These are phyloP conservation scores for Cheilosia grossa DNA, from an alignment of 2,888 invertebrate genomes.

Conservation along the genomic window DNA sequence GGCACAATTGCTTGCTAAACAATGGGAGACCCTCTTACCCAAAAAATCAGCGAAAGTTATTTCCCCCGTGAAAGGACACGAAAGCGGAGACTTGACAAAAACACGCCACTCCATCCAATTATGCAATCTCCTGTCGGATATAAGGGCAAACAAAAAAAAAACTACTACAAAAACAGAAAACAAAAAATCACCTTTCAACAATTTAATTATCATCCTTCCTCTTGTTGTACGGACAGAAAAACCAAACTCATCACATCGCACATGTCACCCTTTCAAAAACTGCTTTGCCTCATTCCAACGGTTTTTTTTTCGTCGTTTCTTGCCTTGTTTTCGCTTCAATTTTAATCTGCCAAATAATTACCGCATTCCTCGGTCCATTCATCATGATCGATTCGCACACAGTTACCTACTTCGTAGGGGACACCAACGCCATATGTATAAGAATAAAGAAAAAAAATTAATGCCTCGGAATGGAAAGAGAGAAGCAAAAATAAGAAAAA, in stretches of 20 bases:
- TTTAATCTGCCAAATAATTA: slow-evolving; percentile 68
- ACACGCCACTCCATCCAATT: slow-evolving; percentile 20
- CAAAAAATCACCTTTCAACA: slow-evolving; percentile 58
- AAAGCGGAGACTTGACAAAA: slow-evolving; percentile 9
- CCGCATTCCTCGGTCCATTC: slow-evolving; percentile 68
- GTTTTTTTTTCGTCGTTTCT: not conserved
- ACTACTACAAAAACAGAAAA: not conserved
- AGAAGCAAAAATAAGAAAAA: slow-evolving; percentile 17
- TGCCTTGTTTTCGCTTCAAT: slow-evolving; percentile 28
- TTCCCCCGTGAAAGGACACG: slow-evolving; percentile 36
- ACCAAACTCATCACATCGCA: slow-evolving; percentile 44
- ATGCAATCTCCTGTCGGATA: slow-evolving; percentile 34
- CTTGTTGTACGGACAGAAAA: slow-evolving; percentile 22
- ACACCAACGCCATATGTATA: not conserved
- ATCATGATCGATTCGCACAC: slow-evolving; percentile 65
- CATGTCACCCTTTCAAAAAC: slow-evolving; percentile 59
- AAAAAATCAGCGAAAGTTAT: slow-evolving; percentile 55
- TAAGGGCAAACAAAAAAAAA: not conserved
- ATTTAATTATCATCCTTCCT: slow-evolving; percentile 72
- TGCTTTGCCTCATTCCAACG: slow-evolving; percentile 25
- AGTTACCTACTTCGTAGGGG: slow-evolving; percentile 15
- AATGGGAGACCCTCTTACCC: not conserved
- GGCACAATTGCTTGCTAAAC: not conserved
- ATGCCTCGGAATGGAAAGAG: slow-evolving; percentile 10
- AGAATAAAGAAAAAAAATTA: not conserved